Conservation (phyloP, 2,797 vertebrate species). For the Lutjanus campechanus region DNA sequence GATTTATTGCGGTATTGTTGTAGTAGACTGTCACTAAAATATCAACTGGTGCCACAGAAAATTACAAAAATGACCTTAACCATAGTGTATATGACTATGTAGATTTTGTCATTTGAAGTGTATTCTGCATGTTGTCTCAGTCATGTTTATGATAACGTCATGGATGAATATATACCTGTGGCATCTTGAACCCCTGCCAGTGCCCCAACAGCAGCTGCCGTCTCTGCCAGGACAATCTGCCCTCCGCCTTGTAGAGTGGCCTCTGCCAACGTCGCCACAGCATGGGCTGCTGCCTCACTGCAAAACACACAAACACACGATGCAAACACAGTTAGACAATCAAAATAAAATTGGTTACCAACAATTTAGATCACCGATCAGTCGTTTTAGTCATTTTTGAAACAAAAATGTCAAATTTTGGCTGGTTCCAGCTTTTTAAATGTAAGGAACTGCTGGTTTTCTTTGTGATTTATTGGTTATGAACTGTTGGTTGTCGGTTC, state of each 20-base stretch:
- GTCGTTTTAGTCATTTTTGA: no score
- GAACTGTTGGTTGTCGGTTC: no score
- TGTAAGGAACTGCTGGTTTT: no score
- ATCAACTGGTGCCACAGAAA: no score
- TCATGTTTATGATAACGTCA: not conserved
- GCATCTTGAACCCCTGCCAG: constrained; percentile 97
- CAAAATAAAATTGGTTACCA: no score
- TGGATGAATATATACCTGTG: constrained; percentile 87
- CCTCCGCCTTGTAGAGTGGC: constrained; percentile 98
- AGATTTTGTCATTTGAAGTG: not conserved
- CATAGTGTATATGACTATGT: not conserved
- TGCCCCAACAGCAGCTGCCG: constrained; percentile 95
- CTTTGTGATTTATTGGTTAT: no score
- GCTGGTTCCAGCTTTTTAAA: no score
- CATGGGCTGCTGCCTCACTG: constrained; percentile 98
- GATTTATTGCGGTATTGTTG: no score
- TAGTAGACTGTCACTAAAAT: no score
- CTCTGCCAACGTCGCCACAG: constrained; percentile 96
- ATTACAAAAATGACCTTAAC: no score
- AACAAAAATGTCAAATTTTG: no score
- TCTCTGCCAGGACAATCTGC: constrained; percentile 97
- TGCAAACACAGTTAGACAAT: not conserved
- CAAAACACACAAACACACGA: constrained; percentile 64
- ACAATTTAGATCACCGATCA: no score
- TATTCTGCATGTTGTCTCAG: not conserved